These are phyloP conservation scores for Elaeidobius kamerunicus DNA, from an alignment of 2,888 invertebrate genomes.

Conservation along the genomic window DNA sequence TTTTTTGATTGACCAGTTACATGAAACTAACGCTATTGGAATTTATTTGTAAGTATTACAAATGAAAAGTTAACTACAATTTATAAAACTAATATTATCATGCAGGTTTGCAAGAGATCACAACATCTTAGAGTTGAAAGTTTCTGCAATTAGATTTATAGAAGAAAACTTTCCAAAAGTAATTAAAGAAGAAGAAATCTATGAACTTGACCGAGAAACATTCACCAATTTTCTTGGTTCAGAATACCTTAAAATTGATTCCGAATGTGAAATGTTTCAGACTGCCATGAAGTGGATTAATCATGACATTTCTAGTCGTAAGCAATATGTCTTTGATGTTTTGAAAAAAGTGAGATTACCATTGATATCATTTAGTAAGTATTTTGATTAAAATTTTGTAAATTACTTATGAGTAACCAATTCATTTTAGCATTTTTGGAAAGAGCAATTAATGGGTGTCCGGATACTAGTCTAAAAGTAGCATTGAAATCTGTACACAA, in stretches of 20 bases:
- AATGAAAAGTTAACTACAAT: too few species aligned
- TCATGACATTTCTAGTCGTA: constrained; percentile 72
- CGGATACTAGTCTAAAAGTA: constrained; percentile 63
- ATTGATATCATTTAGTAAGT: constrained; percentile 65
- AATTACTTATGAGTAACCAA: too few species aligned
- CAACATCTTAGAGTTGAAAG: constrained; percentile 73
- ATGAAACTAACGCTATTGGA: constrained; percentile 85
- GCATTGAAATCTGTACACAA: constrained; percentile 77
- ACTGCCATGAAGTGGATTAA: constrained; percentile 86
- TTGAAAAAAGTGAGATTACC: constrained; percentile 78
- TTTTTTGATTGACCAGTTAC: constrained; percentile 79
- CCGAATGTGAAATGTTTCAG: constrained; percentile 85
- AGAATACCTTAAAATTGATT: constrained; percentile 83
- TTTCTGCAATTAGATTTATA: constrained; percentile 76
- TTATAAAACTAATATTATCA: neutral
- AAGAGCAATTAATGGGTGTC: constrained; percentile 70
- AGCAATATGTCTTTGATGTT: constrained; percentile 83
- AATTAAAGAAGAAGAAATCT: constrained; percentile 77
- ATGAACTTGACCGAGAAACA: constrained; percentile 75
- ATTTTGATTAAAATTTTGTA: neutral
- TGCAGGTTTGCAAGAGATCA: constrained; percentile 82
- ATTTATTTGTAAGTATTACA: constrained; percentile 54
- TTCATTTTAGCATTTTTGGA: constrained; percentile 64
- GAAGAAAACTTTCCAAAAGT: constrained; percentile 83
- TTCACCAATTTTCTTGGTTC: constrained; percentile 76